Percentiles rank a stretch among this genome's conserved stretches.
phyloP scores from a whole-genome alignment of 2,888 invertebrate genomes.

The Drosophila melanosoma region DNA sequence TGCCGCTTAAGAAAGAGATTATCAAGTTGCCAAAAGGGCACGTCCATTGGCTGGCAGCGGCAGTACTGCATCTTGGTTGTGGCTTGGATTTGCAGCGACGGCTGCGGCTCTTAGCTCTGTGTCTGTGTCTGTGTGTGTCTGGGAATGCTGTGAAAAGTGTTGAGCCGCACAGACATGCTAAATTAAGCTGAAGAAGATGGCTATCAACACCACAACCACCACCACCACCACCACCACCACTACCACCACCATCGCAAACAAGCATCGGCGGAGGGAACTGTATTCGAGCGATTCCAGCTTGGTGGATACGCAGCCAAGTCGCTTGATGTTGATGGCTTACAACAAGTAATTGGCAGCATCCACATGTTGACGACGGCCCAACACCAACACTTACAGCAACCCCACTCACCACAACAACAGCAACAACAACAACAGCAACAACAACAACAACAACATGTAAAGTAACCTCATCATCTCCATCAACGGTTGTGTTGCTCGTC shows the following conservation, averaged over 20 bases:
- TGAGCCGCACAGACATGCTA: constrained; percentile 80
- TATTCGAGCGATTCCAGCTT: constrained; percentile 22
- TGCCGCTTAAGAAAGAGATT: constrained; percentile 80
- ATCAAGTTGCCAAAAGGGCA: constrained; percentile 81
- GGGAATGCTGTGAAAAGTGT: constrained; percentile 65
- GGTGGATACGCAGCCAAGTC: constrained; percentile 69
- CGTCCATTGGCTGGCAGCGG: constrained; percentile 52
- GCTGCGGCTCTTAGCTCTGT: neutral
- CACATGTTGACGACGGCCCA: constrained; percentile 61
- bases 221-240: constrained; percentile 50
- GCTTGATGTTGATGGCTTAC: constrained; percentile 80
- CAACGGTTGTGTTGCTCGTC: constrained; percentile 60
- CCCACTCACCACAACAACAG: constrained; percentile 40
- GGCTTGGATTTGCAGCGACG: neutral
- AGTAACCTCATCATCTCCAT: constrained; percentile 62
- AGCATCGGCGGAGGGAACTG: constrained; percentile 11
- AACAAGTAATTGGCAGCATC: constrained; percentile 80
- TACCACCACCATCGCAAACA: constrained; percentile 19
- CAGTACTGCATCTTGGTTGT: constrained; percentile 18
- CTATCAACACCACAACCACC: constrained; percentile 78
- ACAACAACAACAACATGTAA: constrained; percentile 15
- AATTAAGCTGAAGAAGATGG: constrained; percentile 81
- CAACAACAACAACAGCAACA: constrained; percentile 13
- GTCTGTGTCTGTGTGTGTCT: constrained; percentile 27
- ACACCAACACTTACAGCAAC: constrained; percentile 43